These are phyloP conservation scores for Oncorhynchus gorbuscha DNA, from an alignment of 2,113 vertebrate genomes.

Conservation along the genomic window DNA sequence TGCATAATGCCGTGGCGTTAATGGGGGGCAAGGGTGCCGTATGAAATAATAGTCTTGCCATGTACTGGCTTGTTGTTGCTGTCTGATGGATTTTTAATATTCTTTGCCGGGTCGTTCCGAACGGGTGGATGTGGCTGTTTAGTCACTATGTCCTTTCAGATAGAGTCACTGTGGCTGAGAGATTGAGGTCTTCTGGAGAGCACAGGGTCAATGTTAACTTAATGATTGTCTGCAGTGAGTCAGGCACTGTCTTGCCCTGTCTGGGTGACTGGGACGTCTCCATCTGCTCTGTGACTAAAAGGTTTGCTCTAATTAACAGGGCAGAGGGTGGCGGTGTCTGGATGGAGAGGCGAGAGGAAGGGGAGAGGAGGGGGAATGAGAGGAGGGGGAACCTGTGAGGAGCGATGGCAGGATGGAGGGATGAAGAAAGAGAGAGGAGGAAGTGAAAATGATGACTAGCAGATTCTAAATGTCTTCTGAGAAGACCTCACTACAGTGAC, in stretches of 20 bases:
- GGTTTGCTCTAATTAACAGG: constrained; percentile 70
- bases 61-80: constrained; percentile 58
- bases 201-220: constrained; percentile 46
- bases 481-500: constrained; percentile 29
- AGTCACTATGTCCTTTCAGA: constrained; percentile 43
- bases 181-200: constrained; percentile 25
- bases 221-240: constrained; percentile 57
- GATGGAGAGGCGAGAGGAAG: constrained; percentile 56
- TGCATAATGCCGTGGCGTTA: constrained; percentile 58
- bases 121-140: constrained; percentile 52
- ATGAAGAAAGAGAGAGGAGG: constrained; percentile 36
- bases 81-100: constrained; percentile 74
- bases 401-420: constrained; percentile 22
- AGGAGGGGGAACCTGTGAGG: constrained; percentile 47
- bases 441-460: constrained; percentile 30
- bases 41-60: constrained; percentile 62
- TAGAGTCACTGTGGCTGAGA: constrained; percentile 10
- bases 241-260: constrained; percentile 19
- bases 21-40: constrained; percentile 60
- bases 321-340: constrained; percentile 46
- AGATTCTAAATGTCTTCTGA: constrained; percentile 24
- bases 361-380: constrained; percentile 62
- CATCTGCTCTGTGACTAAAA: constrained; percentile 56
- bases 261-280: constrained; percentile 24
- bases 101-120: constrained; percentile 54